Base-by-base conservation (phyloP, 2,797 vertebrate species). In the Liparis tanakae region DNA sequence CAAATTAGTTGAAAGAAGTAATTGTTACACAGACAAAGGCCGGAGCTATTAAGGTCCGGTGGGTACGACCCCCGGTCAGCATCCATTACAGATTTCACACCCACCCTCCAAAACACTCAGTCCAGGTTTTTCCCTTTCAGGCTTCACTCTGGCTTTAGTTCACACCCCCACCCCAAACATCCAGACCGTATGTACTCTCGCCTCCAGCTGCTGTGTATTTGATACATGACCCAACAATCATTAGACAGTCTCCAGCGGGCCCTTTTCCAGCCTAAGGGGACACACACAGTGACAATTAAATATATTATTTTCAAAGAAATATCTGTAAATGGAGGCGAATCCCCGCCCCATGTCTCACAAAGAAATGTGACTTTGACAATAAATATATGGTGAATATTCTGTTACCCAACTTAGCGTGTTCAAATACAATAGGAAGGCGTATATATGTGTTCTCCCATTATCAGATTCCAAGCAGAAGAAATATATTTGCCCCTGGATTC, bases 151-250 rank as follows among this genome's bases (percentile, higher is more conserved):
- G 78, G 74, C 80, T 80, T 74, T 62, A 56, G 41, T 71, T 58
- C 41, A 48, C 20, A 0, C 39, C 17, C 54, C 69, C 61, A 22
- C 43, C 74, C 71, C 37, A 67, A 41, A 70, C 78, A 78, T 70
- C 80, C 85, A 80, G 83, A 88, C 89, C 89, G 76, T 85, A 90
- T 89, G 70, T 78, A 74, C 81, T 70, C 76, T 86, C 3, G 86
- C 85, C 83, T 91, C 89, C 87, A 92, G 91, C 89, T 92, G 92
- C 90, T 85, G 82, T 88, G 82, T 83, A 81, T 89, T 91, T 89
- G 85, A 93, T 93, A 91, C 86, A 84, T 76, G 87, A 88, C 91
- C 88, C 82, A 39, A 80, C 84, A 70, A 88, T 89, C 87, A 85
- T 87, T 87, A 89, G 83, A 73, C 74, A 14, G 83, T 87, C 88